Evolutionary conservation across 2,888 invertebrate species (phyloP), one percentile per base, ranked within the genome.

Genomic region (Marronus borbonicus): DNA sequence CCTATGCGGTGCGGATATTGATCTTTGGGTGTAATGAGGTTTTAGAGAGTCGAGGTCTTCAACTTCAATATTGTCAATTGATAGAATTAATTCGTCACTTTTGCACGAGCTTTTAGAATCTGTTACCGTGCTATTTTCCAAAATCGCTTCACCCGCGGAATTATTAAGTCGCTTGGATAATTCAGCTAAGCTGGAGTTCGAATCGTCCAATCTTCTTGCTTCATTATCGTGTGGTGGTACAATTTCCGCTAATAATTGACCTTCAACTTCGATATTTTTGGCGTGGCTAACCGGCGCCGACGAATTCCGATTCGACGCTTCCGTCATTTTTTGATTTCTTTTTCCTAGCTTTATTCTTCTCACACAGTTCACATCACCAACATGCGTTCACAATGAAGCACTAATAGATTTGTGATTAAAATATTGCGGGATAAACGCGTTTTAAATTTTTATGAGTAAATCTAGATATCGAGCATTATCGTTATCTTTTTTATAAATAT

Each of bases 401-500:
- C 55, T 17, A 58, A 58, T 58, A 58, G 8, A 20, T 20, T 58
- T 58, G 8, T 58, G 20, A 17, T 58, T 20, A 20, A 55, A 20
- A 20, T 8, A 58, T 58, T 58, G 5, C 7, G 1, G 55, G 20
- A 58, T 58, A 58, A 17, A 20, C 55, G 17, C 55, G 10, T 20
- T 58, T 58, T 58, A 20, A 58, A n/a, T 66, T 44, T 49, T 17
- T 66, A 39, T 65, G 39, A 3, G n/a, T 39, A n/a, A 3, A n/a
- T 58, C 44, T 20, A 66, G 7, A 66, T 20, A 66, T 66, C 10
- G 20, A 44, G 17, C 65, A 12, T 66, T 66, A 66, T 66, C 65
- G 65, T 17, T 66, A 66, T 66, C 65, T 66, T 44, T 44, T 66
- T 66, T 20, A 66, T 44, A 66, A n/a, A 65, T 20, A 65, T 8